Evolutionary conservation across 2,797 vertebrate genomes (phyloP), one percentile per base, ranked within the genome.

Genomic region (Urocyon cinereoargenteus): DNA sequence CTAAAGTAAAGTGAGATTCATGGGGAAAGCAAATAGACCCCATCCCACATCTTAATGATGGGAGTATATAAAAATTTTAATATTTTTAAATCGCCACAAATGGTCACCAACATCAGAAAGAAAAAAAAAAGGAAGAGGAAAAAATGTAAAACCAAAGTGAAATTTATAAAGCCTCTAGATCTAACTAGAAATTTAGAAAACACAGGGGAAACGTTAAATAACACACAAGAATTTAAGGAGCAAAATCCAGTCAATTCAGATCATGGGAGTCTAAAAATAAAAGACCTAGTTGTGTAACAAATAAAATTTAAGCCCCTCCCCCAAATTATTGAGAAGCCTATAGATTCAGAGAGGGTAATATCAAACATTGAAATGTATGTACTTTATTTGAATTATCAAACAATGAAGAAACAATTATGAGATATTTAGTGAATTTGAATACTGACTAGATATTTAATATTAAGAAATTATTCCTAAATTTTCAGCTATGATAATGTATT

Each of bases 401-500:
- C 3, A 79, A 19, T 51, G 31, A 73, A 34, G 15, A 79, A 93
- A 91, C n/a, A 92, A 86, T 26, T 64, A 78, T 57, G 31, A 79
- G 4, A 81, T 4, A 61, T 62, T 51, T 51, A 24, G 31, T 66
- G 14, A 85, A 94, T 92, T 90, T 94, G 4, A 59, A 40, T 79
- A 90, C 3, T 66, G 13, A 61, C 3, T 68, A 6, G 7, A 53
- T 92, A 90, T 16, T 90, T 86, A 19, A 64, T 75, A 66, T 36
- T 88, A 78, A 94, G 21, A 85, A 82, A 73, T 85, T 78, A 40
- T 73, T 86, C 5, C 72, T 90, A 82, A 59, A n/a, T 66, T 79
- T 94, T 90, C 16, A 79, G 34, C 7, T 34, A 66, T 62, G 34
- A 79, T 34, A 40, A 70, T 96, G 8, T 24, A 59, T 61, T 82